Base-by-base conservation (phyloP, 1,140 invertebrate species). In the Ruditapes philippinarum region DNA sequence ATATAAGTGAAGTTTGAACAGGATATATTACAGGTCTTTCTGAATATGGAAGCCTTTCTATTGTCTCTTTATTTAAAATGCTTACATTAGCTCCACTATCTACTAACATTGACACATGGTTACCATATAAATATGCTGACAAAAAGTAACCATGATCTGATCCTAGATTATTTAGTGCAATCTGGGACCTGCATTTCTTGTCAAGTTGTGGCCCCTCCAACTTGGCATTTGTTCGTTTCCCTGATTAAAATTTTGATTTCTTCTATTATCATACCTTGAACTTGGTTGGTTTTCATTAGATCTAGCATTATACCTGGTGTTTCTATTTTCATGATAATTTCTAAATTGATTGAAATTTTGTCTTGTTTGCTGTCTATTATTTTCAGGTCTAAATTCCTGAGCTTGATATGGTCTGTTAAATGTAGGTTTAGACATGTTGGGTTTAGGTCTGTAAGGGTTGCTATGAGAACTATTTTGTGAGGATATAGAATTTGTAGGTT, bases 81-180 rank as follows among this genome's bases (percentile, higher is more conserved):
- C 62, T 79, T 11, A 91, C 62, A 74, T 57, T 84, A 2, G 81
- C 25, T 0, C 86, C 86, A 25, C 74, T 85, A 65, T 91, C 90
- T 5, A 91, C 38, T 31, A 89, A 68, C 38, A 89, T 31, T 11
- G 42, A 7, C 14, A 86, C 33, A 45, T 17, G 5, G 31, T 33
- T 45, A 22, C 51, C 38, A 17, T 51, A 1, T 17, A 91, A 28
- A 68, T 83, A 45, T 0, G 33, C 40, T 42, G 3, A 28, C n/a
- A 87, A 38, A 62, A 86, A 78, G 12, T 25, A 45, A 0, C 51
- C 57, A 22, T 78, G 14, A 40, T 78, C 54, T 60, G 11, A 36
- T 25, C 28, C 0, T 82, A 2, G 11, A 2, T 9, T 31, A 12
- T 31, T 51, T 73, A 51, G 5, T 45, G 42, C 12, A 17, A 0